These are phyloP conservation scores for Sinocyclocheilus rhinocerous DNA, from an alignment of 2,113 vertebrate genomes.

Conservation along the genomic window DNA sequence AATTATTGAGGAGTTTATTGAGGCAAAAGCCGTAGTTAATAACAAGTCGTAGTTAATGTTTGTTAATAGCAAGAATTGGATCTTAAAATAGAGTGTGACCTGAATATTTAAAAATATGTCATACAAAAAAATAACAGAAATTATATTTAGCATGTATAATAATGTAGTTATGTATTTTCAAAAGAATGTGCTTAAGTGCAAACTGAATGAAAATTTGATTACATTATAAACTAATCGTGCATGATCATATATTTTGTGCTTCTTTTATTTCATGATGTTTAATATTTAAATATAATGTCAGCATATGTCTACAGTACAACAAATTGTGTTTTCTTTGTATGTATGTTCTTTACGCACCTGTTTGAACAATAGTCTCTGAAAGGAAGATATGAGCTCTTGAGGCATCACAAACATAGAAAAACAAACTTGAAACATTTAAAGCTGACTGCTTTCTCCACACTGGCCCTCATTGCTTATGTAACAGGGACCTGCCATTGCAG, in stretches of 20 bases:
- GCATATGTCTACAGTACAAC: background rate
- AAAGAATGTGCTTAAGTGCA: no score
- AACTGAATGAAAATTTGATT: background rate
- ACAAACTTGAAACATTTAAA: conserved; percentile 37
- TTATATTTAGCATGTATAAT: no score
- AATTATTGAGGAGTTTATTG: no score
- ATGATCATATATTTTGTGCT: background rate
- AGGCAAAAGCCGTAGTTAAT: no score
- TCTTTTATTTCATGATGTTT: background rate
- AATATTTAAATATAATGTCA: background rate
- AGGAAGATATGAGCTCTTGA: conserved; percentile 12
- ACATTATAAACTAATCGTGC: background rate
- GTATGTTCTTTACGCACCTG: background rate
- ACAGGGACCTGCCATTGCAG: conserved; percentile 68
- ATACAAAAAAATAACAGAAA: no score
- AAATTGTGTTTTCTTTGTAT: background rate
- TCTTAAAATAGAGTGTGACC: no score
- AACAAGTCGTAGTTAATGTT: no score
- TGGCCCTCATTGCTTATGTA: conserved; percentile 64
- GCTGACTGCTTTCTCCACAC: conserved; percentile 27
- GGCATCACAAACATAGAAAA: conserved; percentile 5
- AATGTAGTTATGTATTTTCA: no score
- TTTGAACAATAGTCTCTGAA: background rate
- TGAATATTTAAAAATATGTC: no score
- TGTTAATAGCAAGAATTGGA: no score